Base-by-base conservation (phyloP, 2,797 vertebrate genomes). In the Gymnopithys bicolor region DNA sequence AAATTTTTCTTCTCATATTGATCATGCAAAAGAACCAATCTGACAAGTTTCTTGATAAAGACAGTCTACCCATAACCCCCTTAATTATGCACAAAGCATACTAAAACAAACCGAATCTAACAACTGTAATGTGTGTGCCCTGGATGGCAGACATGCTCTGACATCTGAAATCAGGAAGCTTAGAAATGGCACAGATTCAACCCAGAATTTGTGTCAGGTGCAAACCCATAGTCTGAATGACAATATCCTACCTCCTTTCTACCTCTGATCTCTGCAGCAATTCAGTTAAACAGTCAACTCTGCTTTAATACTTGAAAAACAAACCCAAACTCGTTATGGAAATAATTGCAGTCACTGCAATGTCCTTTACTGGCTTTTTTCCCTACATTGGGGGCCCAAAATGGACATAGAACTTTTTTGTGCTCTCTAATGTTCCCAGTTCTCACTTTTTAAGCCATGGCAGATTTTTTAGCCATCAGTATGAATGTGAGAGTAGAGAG, bases 341-440 rank as follows among this genome's bases (percentile, higher is more conserved):
- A 83, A 71, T 51, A 18, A 53, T 2, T 53, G 27, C 12, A 70
- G 27, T 41, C 25, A 43, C 2, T 35, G 11, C 27, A 53, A 24
- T 37, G 32, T 3, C 13, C 21, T 81, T 81, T 69, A 23, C 4
- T 45, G n/a, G 0, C 3, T 58, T 66, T 92, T 52, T 75, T 28
- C 2, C n/a, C 28, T 55, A 16, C 5, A 27, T 58, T 58, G 19
- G 35, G 25, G 19, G 41, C 73, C 45, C 11, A 56, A 80, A 80
- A 67, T n/a, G 11, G 14, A 10, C 23, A 59, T 3, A 41, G 2
- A 48, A 58, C 1, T 48, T 23, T 25, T 69, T 69, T 41, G 70
- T 15, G 1, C 4, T 53, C 39, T 46, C 27, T 37, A 9, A 7
- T 59, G 7, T 6, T 14, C 11, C 1, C 6, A 25, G 4, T 51